Evolutionary conservation across 2,888 invertebrate genomes (phyloP), one percentile per base, ranked within the genome.

Genomic region (Heteropelma amictum): DNA sequence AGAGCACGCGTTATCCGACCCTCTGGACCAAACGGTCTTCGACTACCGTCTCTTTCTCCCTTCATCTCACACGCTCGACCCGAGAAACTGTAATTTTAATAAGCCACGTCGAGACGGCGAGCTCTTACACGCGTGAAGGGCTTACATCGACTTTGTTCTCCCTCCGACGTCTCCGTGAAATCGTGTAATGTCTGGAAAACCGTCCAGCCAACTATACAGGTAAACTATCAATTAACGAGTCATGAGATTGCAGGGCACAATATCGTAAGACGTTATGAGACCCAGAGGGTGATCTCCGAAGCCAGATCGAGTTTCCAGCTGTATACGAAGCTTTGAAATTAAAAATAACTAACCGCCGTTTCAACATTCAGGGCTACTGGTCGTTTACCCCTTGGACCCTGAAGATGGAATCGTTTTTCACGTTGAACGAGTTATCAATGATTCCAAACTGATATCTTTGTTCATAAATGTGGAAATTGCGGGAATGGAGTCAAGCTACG

Each of bases 11-110:
- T 78, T 72, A 80, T 81, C 80, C 85, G 80, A 79, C 73, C 67
- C 63, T 63, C 26, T 33, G 10, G 19, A 3, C 74, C 72, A 38
- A 28, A 51, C 30, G 49, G 12, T 42, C 53, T 61, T 56, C 21
- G 19, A 12, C 56, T n/a, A 35, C 69, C 53, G 26, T 17, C 49
- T 72, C 78, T 67, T 67, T 33, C 58, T 30, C 56, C n/a, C 12
- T n/a, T n/a, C n/a, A n/a, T 53, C 19, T 42, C 35, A 17, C 19
- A 45, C 23, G 53, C 17, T 5, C 35, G 40, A 47, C 30, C 70
- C 47, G 28, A 49, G 65, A 65, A 65, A 65, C 80, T 88, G 87
- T 87, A 88, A 88, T 88, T 88, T 88, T 88, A 88, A 88, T 88
- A 88, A 88, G 86, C 86, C 84, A 78, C 85, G 86, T 87, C 86